These are phyloP conservation scores for Tyrannus savana DNA, from an alignment of 2,113 vertebrate genomes.

Conservation along the genomic window DNA sequence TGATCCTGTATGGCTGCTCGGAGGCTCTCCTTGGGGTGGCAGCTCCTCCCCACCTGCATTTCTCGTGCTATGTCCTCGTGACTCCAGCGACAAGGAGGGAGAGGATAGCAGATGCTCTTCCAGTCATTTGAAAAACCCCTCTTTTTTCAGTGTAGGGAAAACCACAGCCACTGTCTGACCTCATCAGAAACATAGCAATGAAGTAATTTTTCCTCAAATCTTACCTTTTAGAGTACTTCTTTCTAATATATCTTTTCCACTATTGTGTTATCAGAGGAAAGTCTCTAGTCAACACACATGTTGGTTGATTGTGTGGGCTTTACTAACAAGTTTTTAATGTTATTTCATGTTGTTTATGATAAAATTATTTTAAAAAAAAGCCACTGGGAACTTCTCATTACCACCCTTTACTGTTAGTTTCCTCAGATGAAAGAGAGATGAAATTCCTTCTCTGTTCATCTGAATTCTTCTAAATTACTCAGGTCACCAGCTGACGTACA, in stretches of 20 bases:
- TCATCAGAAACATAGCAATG: not conserved
- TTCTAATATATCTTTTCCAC: not conserved
- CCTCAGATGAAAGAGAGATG: not conserved
- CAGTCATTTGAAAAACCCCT: not conserved
- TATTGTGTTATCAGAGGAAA: not conserved
- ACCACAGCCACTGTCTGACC: not conserved
- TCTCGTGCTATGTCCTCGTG: not conserved
- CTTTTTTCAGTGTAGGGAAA: not conserved
- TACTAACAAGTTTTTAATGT: not conserved
- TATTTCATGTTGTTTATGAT: not conserved
- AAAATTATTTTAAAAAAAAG: not conserved
- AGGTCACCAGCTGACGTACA: not conserved
- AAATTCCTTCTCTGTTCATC: not conserved
- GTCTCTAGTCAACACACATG: not conserved
- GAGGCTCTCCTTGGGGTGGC: not conserved
- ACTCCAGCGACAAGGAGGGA: not conserved
- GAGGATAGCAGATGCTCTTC: not conserved
- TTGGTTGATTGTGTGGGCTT: not conserved
- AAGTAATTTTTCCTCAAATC: not conserved
- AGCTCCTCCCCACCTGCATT: not conserved
- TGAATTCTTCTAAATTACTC: not conserved
- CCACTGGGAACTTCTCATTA: not conserved
- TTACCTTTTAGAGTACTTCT: not conserved
- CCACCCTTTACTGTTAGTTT: not conserved
- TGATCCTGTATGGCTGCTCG: accelerated